These are phyloP conservation scores for Sminthopsis crassicaudata DNA, from an alignment of 2,113 vertebrate genomes.

Conservation along the genomic window DNA sequence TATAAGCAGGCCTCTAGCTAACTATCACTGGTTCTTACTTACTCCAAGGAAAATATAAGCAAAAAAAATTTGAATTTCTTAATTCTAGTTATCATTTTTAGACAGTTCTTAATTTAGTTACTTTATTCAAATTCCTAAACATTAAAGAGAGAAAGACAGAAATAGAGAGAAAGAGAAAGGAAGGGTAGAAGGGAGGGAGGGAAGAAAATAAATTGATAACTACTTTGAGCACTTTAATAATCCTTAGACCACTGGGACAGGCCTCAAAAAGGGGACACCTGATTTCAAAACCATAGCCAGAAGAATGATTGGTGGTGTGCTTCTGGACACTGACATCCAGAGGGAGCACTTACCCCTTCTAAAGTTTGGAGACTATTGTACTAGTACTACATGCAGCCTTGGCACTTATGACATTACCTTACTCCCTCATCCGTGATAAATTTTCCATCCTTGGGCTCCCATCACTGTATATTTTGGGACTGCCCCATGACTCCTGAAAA, in stretches of 20 bases:
- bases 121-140: neutral
- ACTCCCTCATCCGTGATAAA: neutral
- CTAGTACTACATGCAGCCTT: neutral
- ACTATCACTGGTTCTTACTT: conserved; percentile 50
- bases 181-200: neutral
- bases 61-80: conserved; percentile 65
- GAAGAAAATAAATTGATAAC: neutral
- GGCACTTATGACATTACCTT: neutral
- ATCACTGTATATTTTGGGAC: neutral
- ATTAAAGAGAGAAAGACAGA: neutral
- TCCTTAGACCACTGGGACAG: neutral
- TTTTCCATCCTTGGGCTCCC: neutral
- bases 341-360: neutral
- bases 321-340: neutral
- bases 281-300: neutral
- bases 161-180: neutral
- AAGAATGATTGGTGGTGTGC: neutral
- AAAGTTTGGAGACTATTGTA: neutral
- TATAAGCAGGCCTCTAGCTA: conserved; percentile 33
- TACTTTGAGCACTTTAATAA: neutral
- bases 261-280: neutral
- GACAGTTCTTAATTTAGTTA: neutral
- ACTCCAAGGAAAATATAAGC: neutral
- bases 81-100: neutral
- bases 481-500: neutral